Evolutionary conservation across 2,888 invertebrate genomes (phyloP).

Genomic region (Lutraria lutraria): DNA sequence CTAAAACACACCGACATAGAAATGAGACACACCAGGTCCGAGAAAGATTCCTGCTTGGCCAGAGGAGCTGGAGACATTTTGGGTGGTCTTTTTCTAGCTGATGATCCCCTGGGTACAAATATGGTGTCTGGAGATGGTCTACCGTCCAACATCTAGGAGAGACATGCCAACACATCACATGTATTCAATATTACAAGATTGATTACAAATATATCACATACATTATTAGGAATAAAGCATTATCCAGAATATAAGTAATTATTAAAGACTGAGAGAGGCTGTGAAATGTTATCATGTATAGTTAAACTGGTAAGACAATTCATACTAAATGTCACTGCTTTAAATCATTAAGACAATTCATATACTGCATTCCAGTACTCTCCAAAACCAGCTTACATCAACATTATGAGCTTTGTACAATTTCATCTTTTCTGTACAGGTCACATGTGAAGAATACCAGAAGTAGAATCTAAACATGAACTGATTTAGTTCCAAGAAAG

Average conservation of each 20-base stretch:
- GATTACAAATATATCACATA: background rate
- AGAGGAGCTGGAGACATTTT: slow-evolving; percentile 81
- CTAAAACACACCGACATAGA: slow-evolving; percentile 31
- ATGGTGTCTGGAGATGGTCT: slow-evolving; percentile 60
- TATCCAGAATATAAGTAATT: background rate
- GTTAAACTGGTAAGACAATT: background rate
- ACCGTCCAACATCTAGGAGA: slow-evolving; percentile 63
- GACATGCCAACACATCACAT: slow-evolving; percentile 35
- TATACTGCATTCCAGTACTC: too few relatives aligned
- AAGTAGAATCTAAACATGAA: too few relatives aligned
- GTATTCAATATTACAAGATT: background rate
- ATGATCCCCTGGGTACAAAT: slow-evolving; percentile 74
- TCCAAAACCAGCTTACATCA: too few relatives aligned
- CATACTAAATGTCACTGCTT: background rate
- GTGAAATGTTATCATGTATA: background rate
- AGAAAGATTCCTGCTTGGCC: slow-evolving; percentile 85
- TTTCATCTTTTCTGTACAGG: too few relatives aligned
- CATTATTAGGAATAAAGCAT: background rate
- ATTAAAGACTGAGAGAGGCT: background rate
- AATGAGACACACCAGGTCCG: slow-evolving; percentile 81
- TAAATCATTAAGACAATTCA: too few relatives aligned
- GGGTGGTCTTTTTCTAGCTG: slow-evolving; percentile 69
- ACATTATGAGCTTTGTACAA: too few relatives aligned
- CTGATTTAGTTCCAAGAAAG: too few relatives aligned
- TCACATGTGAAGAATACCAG: too few relatives aligned